These are phyloP conservation scores for Leucophenga montana DNA, from an alignment of 2,888 invertebrate genomes.

Conservation along the genomic window DNA sequence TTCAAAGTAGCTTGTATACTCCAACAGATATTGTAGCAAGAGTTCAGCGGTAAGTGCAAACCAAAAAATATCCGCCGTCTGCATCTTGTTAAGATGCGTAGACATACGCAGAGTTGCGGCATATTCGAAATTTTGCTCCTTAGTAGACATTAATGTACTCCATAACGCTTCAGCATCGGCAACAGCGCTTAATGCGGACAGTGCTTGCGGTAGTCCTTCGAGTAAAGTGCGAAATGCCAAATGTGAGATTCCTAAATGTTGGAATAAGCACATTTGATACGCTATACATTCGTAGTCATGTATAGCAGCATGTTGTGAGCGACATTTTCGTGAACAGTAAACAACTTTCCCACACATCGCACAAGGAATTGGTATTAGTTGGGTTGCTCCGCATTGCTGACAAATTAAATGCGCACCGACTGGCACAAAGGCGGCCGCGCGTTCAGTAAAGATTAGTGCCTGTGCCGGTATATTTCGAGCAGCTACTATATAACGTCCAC, in stretches of 20 bases:
- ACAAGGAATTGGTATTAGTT: conserved; percentile 81
- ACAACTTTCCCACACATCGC: conserved; percentile 77
- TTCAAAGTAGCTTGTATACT: conserved; percentile 79
- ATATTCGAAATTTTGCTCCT: conserved; percentile 36
- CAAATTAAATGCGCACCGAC: conserved; percentile 76
- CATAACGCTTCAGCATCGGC: conserved; percentile 47
- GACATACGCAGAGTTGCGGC: conserved; percentile 67
- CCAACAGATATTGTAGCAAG: conserved; percentile 78
- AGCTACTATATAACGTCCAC: conserved; percentile 73
- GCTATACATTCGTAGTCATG: conserved; percentile 85
- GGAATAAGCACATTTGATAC: conserved; percentile 77
- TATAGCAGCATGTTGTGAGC: conserved; percentile 74
- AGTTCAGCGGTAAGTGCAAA: conserved; percentile 74
- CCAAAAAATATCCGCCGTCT: conserved; percentile 74
- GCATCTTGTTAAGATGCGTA: conserved; percentile 82
- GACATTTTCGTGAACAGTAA: conserved; percentile 81
- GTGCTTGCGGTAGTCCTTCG: conserved; percentile 72
- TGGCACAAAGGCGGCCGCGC: conserved; percentile 85
- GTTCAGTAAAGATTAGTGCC: conserved; percentile 85
- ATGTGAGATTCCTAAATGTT: conserved; percentile 74
- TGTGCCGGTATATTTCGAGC: conserved; percentile 77
- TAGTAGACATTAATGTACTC: conserved; percentile 40
- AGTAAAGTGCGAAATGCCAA: conserved; percentile 83
- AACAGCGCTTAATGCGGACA: conserved; percentile 72
- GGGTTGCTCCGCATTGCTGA: conserved; percentile 80